Base-by-base conservation (phyloP, 2,797 vertebrate species). In the Iguana delicatissima region DNA sequence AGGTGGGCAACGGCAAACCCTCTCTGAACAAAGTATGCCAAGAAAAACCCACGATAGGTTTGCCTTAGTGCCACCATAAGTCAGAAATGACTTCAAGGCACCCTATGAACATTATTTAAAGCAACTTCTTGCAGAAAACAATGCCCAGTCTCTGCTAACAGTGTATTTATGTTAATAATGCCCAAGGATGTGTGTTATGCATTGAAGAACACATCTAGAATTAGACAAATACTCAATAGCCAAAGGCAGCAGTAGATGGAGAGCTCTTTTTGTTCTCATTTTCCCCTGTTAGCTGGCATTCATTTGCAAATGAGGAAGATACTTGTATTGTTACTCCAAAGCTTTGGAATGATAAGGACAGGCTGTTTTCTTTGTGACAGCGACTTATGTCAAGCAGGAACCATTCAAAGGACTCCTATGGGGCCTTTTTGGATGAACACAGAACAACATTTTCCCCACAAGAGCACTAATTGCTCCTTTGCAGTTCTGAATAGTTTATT, bases 271-370 rank as follows among this genome's bases (percentile, higher is more conserved):
- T 87, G n/a, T 29, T 38, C 46, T 52, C 18, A 20, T 50, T 69
- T 46, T 67, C 52, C 89, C 0, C 84, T 87, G 74, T 22, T 38
- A n/a, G 5, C 64, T 91, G 0, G 22, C 79, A 90, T 80, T 42
- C 76, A 55, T 69, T 82, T 87, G 38, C 69, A 85, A 92, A 82
- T 64, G 38, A 38, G 73, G 6, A 16, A 46, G 20, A n/a, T 84
- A 55, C 7, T 26, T 50, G 0, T 84, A 42, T 18, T 0, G 0
- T 85, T 82, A 77, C 22, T 83, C 84, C 24, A 55, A 83, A 93
- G 42, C 2, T 81, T 46, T 0, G 0, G 29, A 6, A 0, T 0
- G 5, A 22, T 55, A 62, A 4, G 0, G 2, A 57, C 14, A 74
- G 16, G 9, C 32, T 74, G 20, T 55, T 35, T 29, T 50, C 38